Base-by-base conservation (phyloP, 1,140 invertebrate genomes). In the Doryteuthis pealeii region DNA sequence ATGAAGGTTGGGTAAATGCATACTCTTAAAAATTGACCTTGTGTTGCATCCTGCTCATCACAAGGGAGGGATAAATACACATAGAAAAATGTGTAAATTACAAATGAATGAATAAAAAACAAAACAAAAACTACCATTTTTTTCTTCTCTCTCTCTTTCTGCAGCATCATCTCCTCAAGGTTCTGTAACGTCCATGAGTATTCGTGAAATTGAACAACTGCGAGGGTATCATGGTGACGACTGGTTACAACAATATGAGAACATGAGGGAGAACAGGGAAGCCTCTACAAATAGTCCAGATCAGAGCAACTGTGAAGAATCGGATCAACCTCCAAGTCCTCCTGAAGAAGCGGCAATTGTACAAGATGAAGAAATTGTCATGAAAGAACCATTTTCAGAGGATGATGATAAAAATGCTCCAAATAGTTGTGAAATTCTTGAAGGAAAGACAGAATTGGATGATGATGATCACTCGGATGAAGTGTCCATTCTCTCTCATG, bases 201-300 rank as follows among this genome's bases (percentile, higher is more conserved):
- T 62, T 22, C 54, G 22, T 62, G 54, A 62, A n/a, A 62, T 62
- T n/a, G 26, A 62, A 62, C 54, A 62, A 28, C 18, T 62, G 54
- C 10, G 54, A n/a, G 54, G 18, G 26, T 62, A 14, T 22, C 54
- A 62, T 62, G 54, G 54, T 8, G 54, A 62, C 26, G 18, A 62
- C 5, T 62, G 54, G 54, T 28, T 62, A 18, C 54, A n/a, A 62
- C 26, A 62, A 22, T 62, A 62, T 22, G 54, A 62, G 26, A 12
- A 62, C 54, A 62, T 62, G 26, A 22, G 54, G 18, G 22, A 62
- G 18, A 28, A 62, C 18, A 62, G 54, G 26, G 54, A 62, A 22
- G 0, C 18, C 5, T 62, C 18, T 12, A 22, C 22, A 22, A 62
- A 62, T 6, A 28, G 18, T 18, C 26, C 54, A n/a, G 22, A 22